Evolutionary conservation across 1,140 invertebrate species (phyloP), one percentile per base, ranked within the genome.

Genomic region (Wasmannia auropunctata): DNA sequence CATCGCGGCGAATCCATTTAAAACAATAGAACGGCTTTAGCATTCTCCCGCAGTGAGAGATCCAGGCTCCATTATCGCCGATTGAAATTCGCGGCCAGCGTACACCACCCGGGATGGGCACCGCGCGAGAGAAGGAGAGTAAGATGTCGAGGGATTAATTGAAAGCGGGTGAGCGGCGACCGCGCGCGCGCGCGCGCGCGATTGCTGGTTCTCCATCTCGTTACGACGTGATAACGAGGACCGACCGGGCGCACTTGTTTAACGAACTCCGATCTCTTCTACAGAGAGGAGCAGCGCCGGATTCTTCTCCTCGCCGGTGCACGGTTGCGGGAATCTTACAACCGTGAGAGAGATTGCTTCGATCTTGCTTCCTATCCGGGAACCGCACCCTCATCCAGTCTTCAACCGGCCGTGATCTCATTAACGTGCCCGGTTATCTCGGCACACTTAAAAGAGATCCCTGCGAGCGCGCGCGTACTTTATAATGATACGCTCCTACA

Each of bases 211-310:
- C 51, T 88, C 83, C 40, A 75, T 70, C 70, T 80, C 81, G 89
- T 77, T 80, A 85, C 60, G 34, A 31, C 19, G 49, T 14, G 60
- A 83, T 89, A 70, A 58, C 86, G 54, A 72, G 69, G 63, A 51
- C 86, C n/a, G 84, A 92, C 86, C 46, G 54, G 83, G 89, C 89
- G 91, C 60, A 88, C 83, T 87, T 89, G 85, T 92, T 92, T 92
- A 91, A 92, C 91, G 90, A 91, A 88, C 84, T 81, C 28, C 70
- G 67, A 83, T 83, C 37, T 74, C 54, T 46, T 34, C 14, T 43
- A n/a, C 19, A 31, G 60, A 31, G 60, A 72, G 1, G 31, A 67
- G 14, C 46, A 58, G 22, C 76, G 58, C 74, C 40, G 49, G 43
- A 74, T 74, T 70, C 81, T 90, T 79, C 54, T 70, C 81, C 87